phyloP scores from a whole-genome alignment of 2,113 vertebrate species.

The Albula goreensis region DNA sequence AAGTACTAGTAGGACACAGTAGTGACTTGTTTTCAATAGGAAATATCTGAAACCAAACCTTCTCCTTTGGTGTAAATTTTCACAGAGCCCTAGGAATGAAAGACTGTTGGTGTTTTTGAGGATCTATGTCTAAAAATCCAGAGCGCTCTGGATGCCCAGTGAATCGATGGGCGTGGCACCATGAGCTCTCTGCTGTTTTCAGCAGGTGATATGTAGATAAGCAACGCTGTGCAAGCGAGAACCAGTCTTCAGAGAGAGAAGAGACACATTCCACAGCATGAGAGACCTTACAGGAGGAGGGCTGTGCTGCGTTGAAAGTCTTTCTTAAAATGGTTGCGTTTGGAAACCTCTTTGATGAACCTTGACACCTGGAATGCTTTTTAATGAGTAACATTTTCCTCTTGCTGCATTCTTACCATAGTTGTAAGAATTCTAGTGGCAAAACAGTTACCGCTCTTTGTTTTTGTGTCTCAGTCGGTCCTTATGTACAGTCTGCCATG shows the following conservation, averaged over 20 bases:
- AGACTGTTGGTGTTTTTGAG: neutral
- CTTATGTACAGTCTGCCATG: neutral
- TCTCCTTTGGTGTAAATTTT: too few species aligned
- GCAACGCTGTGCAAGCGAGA: conserved; percentile 17
- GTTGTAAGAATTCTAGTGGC: conserved; percentile 10
- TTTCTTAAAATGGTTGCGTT: conserved; percentile 23
- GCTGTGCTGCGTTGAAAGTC: conserved; percentile 20
- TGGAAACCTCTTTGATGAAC: conserved; percentile 17
- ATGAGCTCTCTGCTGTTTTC: neutral
- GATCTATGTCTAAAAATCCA: neutral
- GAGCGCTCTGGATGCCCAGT: neutral
- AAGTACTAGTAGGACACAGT: neutral
- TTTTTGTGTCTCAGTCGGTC: neutral
- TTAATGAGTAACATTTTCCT: conserved; percentile 59
- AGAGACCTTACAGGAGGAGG: conserved; percentile 12
- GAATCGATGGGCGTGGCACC: neutral
- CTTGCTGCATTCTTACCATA: conserved; percentile 50
- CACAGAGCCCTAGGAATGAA: neutral
- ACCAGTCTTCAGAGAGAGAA: conserved; percentile 11
- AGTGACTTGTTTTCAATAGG: neutral
- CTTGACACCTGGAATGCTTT: conserved; percentile 61
- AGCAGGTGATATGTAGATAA: neutral
- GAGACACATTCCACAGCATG: conserved; percentile 26
- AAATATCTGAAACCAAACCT: neutral
- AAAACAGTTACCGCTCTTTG: conserved; percentile 13